Percentiles rank a stretch among this genome's conserved stretches.
Evolutionary conservation across 2,113 vertebrate species (phyloP).

Genomic region (Perca fluviatilis): DNA sequence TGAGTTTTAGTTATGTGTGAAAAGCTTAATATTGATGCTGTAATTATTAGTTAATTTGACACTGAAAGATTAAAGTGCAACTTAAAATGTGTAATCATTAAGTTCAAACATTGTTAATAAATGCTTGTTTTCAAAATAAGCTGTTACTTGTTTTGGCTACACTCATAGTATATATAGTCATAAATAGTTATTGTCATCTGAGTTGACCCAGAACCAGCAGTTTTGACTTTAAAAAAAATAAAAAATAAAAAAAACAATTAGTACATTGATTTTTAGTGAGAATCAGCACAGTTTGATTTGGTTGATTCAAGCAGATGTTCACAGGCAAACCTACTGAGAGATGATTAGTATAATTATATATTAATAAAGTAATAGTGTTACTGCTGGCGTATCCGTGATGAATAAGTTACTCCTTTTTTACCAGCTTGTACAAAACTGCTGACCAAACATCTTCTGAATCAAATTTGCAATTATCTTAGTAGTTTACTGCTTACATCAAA

Average conservation of each 20-base stretch:
- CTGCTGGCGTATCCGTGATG: neutral
- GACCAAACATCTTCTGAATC: neutral
- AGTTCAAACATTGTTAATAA: constrained; percentile 15
- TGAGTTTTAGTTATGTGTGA: constrained; percentile 6
- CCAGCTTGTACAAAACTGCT: neutral
- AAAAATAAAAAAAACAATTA: neutral
- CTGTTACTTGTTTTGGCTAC: neutral
- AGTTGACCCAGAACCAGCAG: neutral
- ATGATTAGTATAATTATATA: neutral
- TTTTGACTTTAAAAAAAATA: neutral
- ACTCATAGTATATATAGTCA: too few species aligned
- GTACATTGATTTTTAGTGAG: neutral
- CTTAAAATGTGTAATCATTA: constrained; percentile 16
- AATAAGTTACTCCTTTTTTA: neutral
- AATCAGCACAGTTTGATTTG: neutral
- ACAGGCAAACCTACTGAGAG: neutral
- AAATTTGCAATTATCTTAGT: constrained; percentile 1
- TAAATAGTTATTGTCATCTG: too few species aligned
- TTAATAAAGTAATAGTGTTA: neutral
- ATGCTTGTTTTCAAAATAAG: constrained; percentile 11
- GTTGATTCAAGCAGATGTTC: neutral
- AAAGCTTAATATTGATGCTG: constrained; percentile 10
- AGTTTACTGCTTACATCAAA: neutral
- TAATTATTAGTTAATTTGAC: neutral
- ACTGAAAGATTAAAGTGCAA: constrained; percentile 18